phyloP scores from a whole-genome alignment of 2,113 vertebrate genomes.

The Cinclus cinclus region DNA sequence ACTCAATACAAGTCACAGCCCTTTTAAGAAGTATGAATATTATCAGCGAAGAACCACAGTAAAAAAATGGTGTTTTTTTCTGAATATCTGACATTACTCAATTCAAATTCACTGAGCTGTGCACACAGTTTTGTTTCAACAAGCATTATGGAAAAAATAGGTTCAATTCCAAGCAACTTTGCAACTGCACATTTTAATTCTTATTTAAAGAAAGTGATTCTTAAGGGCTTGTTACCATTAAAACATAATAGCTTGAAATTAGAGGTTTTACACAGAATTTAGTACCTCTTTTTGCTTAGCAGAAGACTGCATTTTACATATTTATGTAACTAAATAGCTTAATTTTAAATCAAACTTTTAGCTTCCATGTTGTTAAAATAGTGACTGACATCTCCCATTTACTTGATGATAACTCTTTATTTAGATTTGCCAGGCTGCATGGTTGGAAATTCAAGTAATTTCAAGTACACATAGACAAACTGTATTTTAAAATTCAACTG shows the following conservation, averaged over 20 bases:
- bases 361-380: not conserved
- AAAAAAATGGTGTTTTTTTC: fast-evolving
- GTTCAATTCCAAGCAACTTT: not conserved
- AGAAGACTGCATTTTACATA: not conserved
- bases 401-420: not conserved
- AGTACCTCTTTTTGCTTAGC: not conserved
- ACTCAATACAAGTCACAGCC: not conserved
- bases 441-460: not conserved
- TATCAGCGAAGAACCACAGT: not conserved
- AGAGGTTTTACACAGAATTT: not conserved
- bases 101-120: not conserved
- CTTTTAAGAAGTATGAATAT: not conserved
- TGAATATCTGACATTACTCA: not conserved
- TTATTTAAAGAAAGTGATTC: slow-evolving; percentile 7
- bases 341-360: not conserved
- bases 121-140: not conserved
- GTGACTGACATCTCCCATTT: not conserved
- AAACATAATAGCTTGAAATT: not conserved
- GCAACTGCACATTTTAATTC: not conserved
- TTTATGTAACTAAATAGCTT: slow-evolving; percentile 19
- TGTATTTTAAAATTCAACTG: not conserved
- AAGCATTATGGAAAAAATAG: not conserved
- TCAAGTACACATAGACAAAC: not conserved
- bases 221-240: not conserved
- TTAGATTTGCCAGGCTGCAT: not conserved